Conservation (phyloP, 2,888 invertebrate species). For the Vesta saturnalis region DNA sequence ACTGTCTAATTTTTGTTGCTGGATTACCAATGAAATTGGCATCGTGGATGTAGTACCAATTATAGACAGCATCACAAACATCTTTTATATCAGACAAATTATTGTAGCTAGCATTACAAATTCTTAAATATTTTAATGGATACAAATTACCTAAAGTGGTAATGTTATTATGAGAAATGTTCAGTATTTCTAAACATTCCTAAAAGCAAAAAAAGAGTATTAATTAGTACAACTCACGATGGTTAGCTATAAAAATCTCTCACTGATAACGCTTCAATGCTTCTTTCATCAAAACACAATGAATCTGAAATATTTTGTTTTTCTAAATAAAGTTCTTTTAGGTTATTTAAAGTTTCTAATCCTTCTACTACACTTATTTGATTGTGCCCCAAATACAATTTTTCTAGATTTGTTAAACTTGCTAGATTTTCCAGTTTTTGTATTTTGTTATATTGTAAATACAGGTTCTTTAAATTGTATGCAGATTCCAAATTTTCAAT, state of each 20-base stretch:
- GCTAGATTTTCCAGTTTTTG: constrained; percentile 77
- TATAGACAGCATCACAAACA: constrained; percentile 66
- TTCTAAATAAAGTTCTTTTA: constrained; percentile 76
- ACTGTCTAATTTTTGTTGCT: constrained; percentile 70
- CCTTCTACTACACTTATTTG: constrained; percentile 76
- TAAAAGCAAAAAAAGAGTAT: constrained; percentile 54
- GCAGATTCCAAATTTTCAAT: constrained; percentile 67
- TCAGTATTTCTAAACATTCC: constrained; percentile 68
- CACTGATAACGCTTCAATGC: constrained; percentile 69
- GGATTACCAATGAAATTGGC: constrained; percentile 72
- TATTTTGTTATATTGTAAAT: constrained; percentile 85
- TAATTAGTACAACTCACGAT: not conserved
- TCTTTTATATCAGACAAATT: constrained; percentile 66
- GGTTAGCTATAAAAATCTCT: constrained; percentile 30
- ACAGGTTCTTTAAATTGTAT: constrained; percentile 71
- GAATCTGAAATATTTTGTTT: constrained; percentile 70
- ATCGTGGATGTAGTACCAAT: constrained; percentile 67
- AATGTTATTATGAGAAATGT: constrained; percentile 73
- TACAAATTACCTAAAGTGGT: constrained; percentile 65
- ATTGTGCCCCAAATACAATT: constrained; percentile 80
- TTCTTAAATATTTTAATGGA: constrained; percentile 65
- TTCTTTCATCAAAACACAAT: constrained; percentile 75
- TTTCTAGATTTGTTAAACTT: constrained; percentile 73
- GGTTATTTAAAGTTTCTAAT: constrained; percentile 67
- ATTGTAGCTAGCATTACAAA: constrained; percentile 70